A percentile compares a stretch with the other conserved stretches of the same genome.
phyloP scores from a whole-genome alignment of 2,888 invertebrate genomes.

The Leucophora obtusa region DNA sequence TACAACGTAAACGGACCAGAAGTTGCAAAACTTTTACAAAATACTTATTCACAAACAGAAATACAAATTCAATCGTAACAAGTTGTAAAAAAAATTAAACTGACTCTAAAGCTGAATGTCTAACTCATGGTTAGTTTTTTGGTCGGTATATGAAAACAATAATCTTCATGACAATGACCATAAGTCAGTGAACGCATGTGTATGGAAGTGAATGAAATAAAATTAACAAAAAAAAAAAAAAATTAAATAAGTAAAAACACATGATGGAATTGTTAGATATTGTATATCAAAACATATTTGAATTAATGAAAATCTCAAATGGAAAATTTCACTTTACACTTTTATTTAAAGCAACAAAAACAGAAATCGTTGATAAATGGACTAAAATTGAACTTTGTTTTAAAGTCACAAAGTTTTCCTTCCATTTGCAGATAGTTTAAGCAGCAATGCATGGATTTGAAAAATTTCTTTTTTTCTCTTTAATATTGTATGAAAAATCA shows the following conservation, averaged over 20 bases:
- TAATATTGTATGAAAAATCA: slow-evolving; percentile 10
- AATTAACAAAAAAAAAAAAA: not conserved
- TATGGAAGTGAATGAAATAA: not conserved
- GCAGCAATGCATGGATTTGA: slow-evolving; percentile 11
- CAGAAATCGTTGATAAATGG: slow-evolving; percentile 33
- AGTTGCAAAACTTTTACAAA: slow-evolving; percentile 43
- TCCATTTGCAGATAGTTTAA: not conserved
- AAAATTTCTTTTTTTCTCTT: slow-evolving; percentile 23
- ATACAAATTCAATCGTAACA: slow-evolving; percentile 39
- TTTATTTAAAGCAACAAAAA: slow-evolving; percentile 22
- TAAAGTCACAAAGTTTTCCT: not conserved
- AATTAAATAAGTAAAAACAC: not conserved
- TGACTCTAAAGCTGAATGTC: slow-evolving; percentile 2
- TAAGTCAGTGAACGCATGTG: slow-evolving; percentile 49
- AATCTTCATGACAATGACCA: slow-evolving; percentile 58
- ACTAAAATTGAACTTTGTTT: slow-evolving; percentile 44
- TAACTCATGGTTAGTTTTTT: not conserved
- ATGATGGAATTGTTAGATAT: slow-evolving; percentile 27
- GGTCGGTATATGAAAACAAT: slow-evolving; percentile 39
- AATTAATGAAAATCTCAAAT: slow-evolving; percentile 55
- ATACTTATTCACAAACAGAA: slow-evolving; percentile 21
- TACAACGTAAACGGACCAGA: slow-evolving; percentile 26
- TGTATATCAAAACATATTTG: slow-evolving; percentile 37
- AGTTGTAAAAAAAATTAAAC: slow-evolving; percentile 27
- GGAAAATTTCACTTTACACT: slow-evolving; percentile 57